Evolutionary conservation across 2,888 invertebrate species (phyloP).

Genomic region (Nomada fucata): DNA sequence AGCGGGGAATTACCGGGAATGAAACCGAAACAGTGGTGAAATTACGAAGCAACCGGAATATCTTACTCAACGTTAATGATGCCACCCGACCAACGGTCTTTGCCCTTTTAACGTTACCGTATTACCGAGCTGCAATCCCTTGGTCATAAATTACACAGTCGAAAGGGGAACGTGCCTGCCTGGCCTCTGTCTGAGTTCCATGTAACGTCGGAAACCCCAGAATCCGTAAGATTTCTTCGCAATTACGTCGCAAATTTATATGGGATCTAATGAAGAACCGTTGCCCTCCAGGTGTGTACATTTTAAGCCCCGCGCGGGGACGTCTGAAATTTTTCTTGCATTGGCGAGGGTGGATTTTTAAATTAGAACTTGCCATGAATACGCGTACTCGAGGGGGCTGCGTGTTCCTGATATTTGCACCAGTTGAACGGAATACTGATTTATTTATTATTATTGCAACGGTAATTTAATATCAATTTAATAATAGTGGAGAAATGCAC

Average conservation of each 20-base stretch:
- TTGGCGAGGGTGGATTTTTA: no score
- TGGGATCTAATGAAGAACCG: slow-evolving; percentile 29
- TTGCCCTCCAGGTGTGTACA: not conserved
- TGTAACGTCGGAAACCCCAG: slow-evolving; percentile 39
- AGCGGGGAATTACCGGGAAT: slow-evolving; percentile 57
- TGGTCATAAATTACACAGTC: slow-evolving; percentile 61
- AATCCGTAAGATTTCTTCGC: slow-evolving; percentile 46
- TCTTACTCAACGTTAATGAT: slow-evolving; percentile 69
- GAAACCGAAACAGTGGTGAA: slow-evolving; percentile 56
- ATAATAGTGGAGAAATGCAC: no score
- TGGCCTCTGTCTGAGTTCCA: slow-evolving; percentile 33
- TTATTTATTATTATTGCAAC: no score
- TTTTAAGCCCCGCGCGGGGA: no score
- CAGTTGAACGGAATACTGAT: no score
- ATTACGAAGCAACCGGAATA: slow-evolving; percentile 62
- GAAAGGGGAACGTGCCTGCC: slow-evolving; percentile 40
- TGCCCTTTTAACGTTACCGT: slow-evolving; percentile 56
- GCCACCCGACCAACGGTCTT: slow-evolving; percentile 57
- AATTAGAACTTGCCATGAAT: no score
- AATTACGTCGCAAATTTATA: slow-evolving; percentile 45
- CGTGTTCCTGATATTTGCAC: no score
- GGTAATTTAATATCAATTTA: no score
- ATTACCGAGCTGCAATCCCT: slow-evolving; percentile 52
- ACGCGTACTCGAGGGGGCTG: no score
- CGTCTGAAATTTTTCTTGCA: no score